Evolutionary conservation across 2,888 invertebrate genomes (phyloP).

Genomic region (Nephrotoma flavescens): DNA sequence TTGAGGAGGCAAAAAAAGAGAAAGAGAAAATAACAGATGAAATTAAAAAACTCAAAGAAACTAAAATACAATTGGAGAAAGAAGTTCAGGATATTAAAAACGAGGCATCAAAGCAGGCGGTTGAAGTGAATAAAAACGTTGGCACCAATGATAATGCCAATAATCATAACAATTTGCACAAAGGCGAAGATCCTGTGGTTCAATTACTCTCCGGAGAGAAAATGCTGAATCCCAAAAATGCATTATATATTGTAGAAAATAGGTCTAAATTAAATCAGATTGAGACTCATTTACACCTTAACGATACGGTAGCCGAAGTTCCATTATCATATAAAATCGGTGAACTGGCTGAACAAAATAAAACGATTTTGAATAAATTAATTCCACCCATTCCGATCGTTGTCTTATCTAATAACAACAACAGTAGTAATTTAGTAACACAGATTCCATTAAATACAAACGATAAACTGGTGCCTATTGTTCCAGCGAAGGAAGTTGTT

Average conservation of each 20-base stretch:
- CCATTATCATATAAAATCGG: slow-evolving; percentile 26
- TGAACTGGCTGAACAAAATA: slow-evolving; percentile 15
- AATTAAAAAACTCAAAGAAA: slow-evolving; percentile 23
- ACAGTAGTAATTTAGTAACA: not conserved
- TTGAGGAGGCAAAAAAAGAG: slow-evolving; percentile 16
- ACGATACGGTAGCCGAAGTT: slow-evolving; percentile 10
- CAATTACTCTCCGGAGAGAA: slow-evolving; percentile 14
- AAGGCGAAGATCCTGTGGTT: slow-evolving; percentile 9
- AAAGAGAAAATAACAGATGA: slow-evolving; percentile 24
- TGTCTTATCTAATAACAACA: slow-evolving; percentile 13
- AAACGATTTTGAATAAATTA: slow-evolving; percentile 15
- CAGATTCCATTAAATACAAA: not conserved
- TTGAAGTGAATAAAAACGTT: slow-evolving; percentile 16
- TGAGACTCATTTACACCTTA: not conserved
- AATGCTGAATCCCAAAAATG: slow-evolving; percentile 15
- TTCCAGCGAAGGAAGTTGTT: not conserved
- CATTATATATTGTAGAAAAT: slow-evolving; percentile 1
- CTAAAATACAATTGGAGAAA: slow-evolving; percentile 25
- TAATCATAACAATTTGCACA: slow-evolving; percentile 7
- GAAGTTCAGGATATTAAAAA: slow-evolving; percentile 33
- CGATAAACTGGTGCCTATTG: not conserved
- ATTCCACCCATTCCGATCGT: slow-evolving; percentile 24
- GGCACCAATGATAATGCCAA: slow-evolving; percentile 32
- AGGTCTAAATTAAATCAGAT: slow-evolving; percentile 8
- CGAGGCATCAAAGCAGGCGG: slow-evolving; percentile 29